Evolutionary conservation across 2,888 invertebrate species (phyloP).

Genomic region (Actias luna): DNA sequence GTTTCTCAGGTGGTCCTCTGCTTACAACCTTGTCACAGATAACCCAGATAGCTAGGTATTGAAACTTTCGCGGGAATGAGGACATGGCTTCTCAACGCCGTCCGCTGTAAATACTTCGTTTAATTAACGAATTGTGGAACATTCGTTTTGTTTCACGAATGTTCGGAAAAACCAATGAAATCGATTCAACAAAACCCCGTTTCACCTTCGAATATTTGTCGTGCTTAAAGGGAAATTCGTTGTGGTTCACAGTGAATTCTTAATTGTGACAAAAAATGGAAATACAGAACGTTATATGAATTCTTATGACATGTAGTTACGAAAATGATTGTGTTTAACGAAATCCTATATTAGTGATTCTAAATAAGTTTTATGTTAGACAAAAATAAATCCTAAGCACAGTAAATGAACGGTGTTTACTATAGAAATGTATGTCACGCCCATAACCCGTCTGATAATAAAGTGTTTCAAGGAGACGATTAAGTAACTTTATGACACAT

Average conservation of each 20-base stretch:
- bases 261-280: neutral
- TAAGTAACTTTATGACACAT: conserved; percentile 64
- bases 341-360: neutral
- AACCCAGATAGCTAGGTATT: conserved; percentile 62
- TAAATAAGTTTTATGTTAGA: conserved; percentile 21
- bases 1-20: conserved; percentile 69
- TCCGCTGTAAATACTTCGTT: conserved; percentile 49
- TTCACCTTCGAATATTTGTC: neutral
- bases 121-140: conserved; percentile 54
- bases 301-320: neutral
- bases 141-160: conserved; percentile 21
- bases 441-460: conserved; percentile 74
- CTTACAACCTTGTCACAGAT: conserved; percentile 74
- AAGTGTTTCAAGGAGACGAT: conserved; percentile 76
- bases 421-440: conserved; percentile 69
- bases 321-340: neutral
- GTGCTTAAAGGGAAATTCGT: neutral
- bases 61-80: conserved; percentile 69
- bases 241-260: neutral
- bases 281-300: neutral
- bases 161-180: neutral
- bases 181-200: neutral
- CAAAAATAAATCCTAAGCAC: conserved; percentile 36
- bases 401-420: conserved; percentile 55
- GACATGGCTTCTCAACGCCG: conserved; percentile 49